These are phyloP conservation scores for Cataglyphis livida DNA, from an alignment of 2,888 invertebrate genomes.

Conservation along the genomic window DNA sequence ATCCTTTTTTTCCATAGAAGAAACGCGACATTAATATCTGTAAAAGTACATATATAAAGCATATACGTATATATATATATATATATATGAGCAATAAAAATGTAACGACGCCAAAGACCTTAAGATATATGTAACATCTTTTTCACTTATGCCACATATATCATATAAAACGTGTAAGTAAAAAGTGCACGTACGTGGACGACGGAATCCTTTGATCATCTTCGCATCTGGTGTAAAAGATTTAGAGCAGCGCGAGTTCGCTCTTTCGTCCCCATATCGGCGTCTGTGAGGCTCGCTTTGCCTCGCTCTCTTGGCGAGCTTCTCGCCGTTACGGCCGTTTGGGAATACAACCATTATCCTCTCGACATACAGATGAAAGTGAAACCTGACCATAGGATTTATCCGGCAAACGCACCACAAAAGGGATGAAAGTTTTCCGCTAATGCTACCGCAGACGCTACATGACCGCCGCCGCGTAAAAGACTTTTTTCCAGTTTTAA, in stretches of 20 bases:
- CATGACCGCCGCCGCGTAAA: slow-evolving; percentile 37
- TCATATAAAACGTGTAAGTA: slow-evolving; percentile 34
- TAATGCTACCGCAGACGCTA: slow-evolving; percentile 71
- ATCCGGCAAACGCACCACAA: slow-evolving; percentile 75
- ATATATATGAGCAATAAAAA: not conserved
- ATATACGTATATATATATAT: too few relatives aligned
- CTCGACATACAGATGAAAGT: slow-evolving; percentile 82
- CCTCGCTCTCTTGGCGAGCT: slow-evolving; percentile 58
- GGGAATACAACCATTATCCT: slow-evolving; percentile 84
- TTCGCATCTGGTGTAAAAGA: slow-evolving; percentile 75
- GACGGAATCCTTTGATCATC: slow-evolving; percentile 75
- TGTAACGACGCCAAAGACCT: slow-evolving; percentile 26
- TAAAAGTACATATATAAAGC: not conserved
- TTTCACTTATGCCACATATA: slow-evolving; percentile 31
- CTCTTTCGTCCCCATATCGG: slow-evolving; percentile 57
- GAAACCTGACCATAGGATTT: slow-evolving; percentile 83
- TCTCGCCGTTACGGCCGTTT: slow-evolving; percentile 75
- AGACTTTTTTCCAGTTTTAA: slow-evolving; percentile 56
- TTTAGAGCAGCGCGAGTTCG: slow-evolving; percentile 62
- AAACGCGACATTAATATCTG: too few relatives aligned
- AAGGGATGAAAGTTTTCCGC: slow-evolving; percentile 74
- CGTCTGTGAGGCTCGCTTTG: slow-evolving; percentile 55
- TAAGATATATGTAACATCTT: slow-evolving; percentile 16
- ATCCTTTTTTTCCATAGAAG: too few relatives aligned
- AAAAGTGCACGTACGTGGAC: slow-evolving; percentile 34